Conservation (phyloP, 2,113 vertebrate genomes). For the Petrocephalus zakoni region DNA sequence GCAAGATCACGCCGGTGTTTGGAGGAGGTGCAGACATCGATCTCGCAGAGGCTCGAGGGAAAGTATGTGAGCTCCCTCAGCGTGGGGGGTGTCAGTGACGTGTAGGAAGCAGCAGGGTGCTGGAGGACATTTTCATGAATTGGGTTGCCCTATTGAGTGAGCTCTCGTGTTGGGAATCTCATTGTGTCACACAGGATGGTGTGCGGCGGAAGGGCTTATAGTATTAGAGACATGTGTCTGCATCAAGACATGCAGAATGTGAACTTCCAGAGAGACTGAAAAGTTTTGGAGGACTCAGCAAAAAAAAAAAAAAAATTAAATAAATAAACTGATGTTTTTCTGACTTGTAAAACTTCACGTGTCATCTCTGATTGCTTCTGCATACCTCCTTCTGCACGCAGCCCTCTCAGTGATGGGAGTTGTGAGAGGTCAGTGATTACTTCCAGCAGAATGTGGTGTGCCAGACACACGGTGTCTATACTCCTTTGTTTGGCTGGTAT, state of each 20-base stretch:
- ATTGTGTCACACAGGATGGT: not conserved
- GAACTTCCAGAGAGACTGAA: not conserved
- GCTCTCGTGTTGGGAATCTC: not conserved
- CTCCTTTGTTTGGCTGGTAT: not conserved
- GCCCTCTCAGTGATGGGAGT: not conserved
- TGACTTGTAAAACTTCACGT: not conserved
- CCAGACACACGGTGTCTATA: not conserved
- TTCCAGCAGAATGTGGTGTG: not conserved
- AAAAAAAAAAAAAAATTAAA: not conserved
- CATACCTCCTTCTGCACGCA: not conserved
- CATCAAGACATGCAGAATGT: not conserved
- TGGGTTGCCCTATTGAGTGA: not conserved
- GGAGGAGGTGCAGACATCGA: not conserved
- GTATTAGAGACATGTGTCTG: not conserved
- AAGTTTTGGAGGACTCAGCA: not conserved
- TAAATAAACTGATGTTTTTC: too few species aligned
- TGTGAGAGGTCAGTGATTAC: not conserved
- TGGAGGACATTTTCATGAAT: constrained; percentile 16
- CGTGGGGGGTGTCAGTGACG: not conserved
- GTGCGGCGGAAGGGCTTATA: not conserved
- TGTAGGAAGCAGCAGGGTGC: not conserved
- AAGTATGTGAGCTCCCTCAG: not conserved
- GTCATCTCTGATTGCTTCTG: not conserved
- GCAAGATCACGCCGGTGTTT: not conserved
- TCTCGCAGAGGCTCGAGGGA: not conserved